Base-by-base conservation (phyloP, 2,113 vertebrate species). In the Mohoua ochrocephala region DNA sequence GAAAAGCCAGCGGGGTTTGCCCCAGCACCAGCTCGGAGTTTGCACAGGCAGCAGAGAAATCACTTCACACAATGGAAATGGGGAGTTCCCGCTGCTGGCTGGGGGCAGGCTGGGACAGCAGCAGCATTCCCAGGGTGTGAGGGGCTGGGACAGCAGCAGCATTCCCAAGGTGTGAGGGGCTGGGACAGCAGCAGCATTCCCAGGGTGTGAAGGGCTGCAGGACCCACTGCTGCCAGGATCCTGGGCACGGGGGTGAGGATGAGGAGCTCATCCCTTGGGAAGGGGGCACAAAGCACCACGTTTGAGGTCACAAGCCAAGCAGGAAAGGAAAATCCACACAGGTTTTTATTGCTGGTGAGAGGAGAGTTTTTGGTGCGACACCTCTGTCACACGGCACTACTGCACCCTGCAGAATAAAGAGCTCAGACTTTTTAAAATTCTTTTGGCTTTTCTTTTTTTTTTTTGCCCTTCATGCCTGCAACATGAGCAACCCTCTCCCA, bases 1-100 rank as follows among this genome's bases (percentile, higher is more conserved):
- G 74, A 22, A 50, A 35, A 69, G 26, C 59, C 60, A 18, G 87
- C 11, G 1, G 71, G 79, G 27, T 44, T 10, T 63, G 68, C 70
- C 67, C 67, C 70, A 27, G 65, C 83, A 12, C 30, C 4, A 3
- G 42, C 45, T 96, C 52, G 37, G 33, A 3, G 39, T 5, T 13
- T 23, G 67, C 88, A 68, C 30, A 11, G 33, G 33, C 47, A 60
- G 65, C 59, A 56, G 30, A 39, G 70, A 19, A 74, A 63, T 47
- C 49, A 5, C 70, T 15, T 2, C 8, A 24, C 0, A 31, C 30
- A 8, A 1, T 21, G 17, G 0, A 3, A 77, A 30, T 0, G 0
- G 0, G 42, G 21, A 10, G 23, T 24, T 15, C 3, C 5, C 59
- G 7, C 63, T 7, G 60, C 33, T 18, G 68, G 54, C 59, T 2